Evolutionary conservation across 2,113 vertebrate species (phyloP).

Genomic region (Eretmochelys imbricata): DNA sequence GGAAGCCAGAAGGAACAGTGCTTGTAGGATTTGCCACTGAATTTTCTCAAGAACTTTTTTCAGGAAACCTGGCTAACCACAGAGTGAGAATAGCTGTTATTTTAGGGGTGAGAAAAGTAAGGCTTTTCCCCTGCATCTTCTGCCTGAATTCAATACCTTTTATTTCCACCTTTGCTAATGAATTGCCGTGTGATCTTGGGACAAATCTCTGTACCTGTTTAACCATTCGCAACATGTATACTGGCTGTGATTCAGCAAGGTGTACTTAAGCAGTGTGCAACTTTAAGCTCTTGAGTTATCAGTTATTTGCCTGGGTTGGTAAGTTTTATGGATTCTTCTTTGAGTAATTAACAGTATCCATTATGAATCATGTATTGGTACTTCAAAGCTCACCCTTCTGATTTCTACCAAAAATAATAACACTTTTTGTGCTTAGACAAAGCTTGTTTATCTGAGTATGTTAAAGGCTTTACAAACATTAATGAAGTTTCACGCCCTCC

Average conservation of each 20-base stretch:
- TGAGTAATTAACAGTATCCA: background rate
- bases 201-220: background rate
- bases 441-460: background rate
- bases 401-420: background rate
- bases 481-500: background rate
- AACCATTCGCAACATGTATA: background rate
- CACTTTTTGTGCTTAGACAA: background rate
- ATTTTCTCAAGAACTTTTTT: background rate
- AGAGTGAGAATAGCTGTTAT: background rate
- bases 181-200: accelerated
- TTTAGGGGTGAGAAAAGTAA: background rate
- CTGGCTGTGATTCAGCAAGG: background rate
- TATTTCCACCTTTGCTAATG: background rate
- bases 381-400: background rate
- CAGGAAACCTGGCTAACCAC: background rate
- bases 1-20: background rate
- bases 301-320: background rate
- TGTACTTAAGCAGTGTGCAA: background rate
- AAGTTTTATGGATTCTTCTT: background rate
- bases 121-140: background rate
- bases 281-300: background rate
- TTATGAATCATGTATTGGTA: background rate
- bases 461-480: background rate
- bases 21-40: background rate
- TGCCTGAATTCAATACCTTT: background rate